Evolutionary conservation across 2,797 vertebrate species (phyloP).

Genomic region (Masticophis lateralis): DNA sequence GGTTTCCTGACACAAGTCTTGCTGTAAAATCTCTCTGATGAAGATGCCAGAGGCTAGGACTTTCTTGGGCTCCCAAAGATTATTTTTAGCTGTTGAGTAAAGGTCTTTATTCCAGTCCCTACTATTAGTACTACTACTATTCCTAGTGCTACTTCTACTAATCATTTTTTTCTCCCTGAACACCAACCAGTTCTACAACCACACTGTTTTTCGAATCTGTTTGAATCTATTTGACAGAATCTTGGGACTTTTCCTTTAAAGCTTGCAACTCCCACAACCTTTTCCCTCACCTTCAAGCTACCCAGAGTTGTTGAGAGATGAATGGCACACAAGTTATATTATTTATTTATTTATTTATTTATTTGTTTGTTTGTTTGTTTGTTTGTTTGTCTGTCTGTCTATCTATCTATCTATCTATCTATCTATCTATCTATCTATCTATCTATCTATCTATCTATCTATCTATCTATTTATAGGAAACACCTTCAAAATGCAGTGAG

Average conservation of each 20-base stretch:
- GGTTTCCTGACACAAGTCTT: not conserved
- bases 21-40: not conserved
- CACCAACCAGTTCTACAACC: not conserved
- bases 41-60: not conserved
- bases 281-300: not conserved
- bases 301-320: not conserved
- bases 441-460: too few species aligned
- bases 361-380: too few species aligned
- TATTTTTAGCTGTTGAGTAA: not conserved
- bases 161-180: too few species aligned
- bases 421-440: too few species aligned
- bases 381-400: too few species aligned
- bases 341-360: too few species aligned
- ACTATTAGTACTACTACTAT: too few species aligned
- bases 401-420: too few species aligned
- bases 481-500: not conserved
- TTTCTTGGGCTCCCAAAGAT: not conserved
- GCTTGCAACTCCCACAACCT: not conserved
- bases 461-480: too few species aligned
- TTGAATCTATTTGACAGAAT: not conserved
- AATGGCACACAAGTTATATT: not conserved
- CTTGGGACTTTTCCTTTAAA: not conserved
- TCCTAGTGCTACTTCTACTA: too few species aligned
- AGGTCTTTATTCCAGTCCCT: not conserved
- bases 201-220: not conserved